A percentile compares a stretch with the other conserved stretches of the same genome.
Evolutionary conservation across 1,140 invertebrate genomes (phyloP).

Genomic region (Drosophila bocqueti): DNA sequence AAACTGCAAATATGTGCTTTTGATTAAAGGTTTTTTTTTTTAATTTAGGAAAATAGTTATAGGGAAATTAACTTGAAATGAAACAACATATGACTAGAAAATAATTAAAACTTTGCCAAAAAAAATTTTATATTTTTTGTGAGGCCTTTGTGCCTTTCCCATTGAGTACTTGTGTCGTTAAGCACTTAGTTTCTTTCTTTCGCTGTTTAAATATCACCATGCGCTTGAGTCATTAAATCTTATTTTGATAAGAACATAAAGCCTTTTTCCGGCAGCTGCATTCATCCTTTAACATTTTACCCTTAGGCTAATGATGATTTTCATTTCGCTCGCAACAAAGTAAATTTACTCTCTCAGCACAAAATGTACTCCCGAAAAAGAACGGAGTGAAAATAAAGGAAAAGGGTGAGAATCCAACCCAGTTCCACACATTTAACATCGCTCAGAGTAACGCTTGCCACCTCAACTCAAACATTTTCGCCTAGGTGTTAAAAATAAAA

Average conservation of each 20-base stretch:
- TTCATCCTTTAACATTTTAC: not conserved
- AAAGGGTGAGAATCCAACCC: constrained; percentile 15
- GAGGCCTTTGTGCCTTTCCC: no score
- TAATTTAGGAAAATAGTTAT: not conserved
- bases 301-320: constrained; percentile 22
- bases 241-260: not conserved
- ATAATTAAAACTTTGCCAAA: not conserved
- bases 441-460: constrained; percentile 45
- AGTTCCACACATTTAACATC: constrained; percentile 31
- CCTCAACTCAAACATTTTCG: constrained; percentile 62
- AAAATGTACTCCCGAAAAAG: constrained; percentile 29
- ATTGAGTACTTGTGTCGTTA: not conserved
- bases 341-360: constrained; percentile 29
- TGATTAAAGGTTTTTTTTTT: not conserved
- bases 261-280: not conserved
- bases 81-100: not conserved
- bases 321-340: constrained; percentile 24
- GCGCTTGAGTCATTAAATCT: not conserved
- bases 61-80: not conserved
- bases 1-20: constrained; percentile 1
- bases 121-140: no score
- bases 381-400: constrained; percentile 24
- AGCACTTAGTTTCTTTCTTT: not conserved
- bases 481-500: constrained; percentile 81
- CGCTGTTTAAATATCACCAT: not conserved